Evolutionary conservation across 1,140 invertebrate genomes (phyloP).

Genomic region (Drosophila melanica): DNA sequence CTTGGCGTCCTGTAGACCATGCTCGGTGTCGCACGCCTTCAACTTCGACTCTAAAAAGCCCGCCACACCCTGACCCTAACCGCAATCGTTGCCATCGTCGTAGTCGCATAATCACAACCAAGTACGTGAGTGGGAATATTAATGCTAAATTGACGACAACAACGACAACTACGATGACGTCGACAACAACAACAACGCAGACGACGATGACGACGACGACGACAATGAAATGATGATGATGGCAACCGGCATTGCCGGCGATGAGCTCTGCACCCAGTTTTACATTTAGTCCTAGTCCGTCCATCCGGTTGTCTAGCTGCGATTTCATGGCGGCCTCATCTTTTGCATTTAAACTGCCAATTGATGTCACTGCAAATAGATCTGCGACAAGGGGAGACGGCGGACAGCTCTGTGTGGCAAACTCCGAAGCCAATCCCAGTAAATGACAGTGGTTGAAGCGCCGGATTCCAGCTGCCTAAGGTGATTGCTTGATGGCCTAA

Average conservation of each 20-base stretch:
- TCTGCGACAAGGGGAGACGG: conserved; percentile 44
- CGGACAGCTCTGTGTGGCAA: conserved; percentile 2
- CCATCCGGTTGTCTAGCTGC: conserved; percentile 46
- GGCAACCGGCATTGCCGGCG: conserved; percentile 16
- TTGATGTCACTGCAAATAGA: conserved; percentile 78
- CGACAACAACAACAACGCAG: conserved; percentile 22
- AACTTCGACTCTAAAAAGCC: conserved; percentile 36
- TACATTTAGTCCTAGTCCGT: conserved; percentile 4
- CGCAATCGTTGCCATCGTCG: conserved; percentile 68
- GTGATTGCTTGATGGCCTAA: conserved; percentile 28
- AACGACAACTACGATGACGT: conserved; percentile 52
- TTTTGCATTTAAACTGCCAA: conserved; percentile 84
- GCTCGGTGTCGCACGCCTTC: conserved; percentile 8
- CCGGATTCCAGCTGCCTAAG: conserved; percentile 54
- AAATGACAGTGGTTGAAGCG: conserved; percentile 60
- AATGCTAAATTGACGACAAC: conserved; percentile 82
- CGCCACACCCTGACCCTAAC: conserved; percentile 52
- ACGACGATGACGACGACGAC: conserved; percentile 36
- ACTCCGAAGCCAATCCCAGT: conserved; percentile 51
- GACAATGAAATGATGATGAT: conserved; percentile 51
- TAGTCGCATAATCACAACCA: conserved; percentile 83
- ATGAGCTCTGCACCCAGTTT: conserved; percentile 8
- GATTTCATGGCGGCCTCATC: conserved; percentile 73
- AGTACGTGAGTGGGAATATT: conserved; percentile 83
- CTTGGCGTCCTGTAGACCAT: not conserved